A percentile compares a stretch with the other conserved stretches of the same genome.
Conservation (phyloP, 1,140 invertebrate species). For the Oedothorax gibbosus region DNA sequence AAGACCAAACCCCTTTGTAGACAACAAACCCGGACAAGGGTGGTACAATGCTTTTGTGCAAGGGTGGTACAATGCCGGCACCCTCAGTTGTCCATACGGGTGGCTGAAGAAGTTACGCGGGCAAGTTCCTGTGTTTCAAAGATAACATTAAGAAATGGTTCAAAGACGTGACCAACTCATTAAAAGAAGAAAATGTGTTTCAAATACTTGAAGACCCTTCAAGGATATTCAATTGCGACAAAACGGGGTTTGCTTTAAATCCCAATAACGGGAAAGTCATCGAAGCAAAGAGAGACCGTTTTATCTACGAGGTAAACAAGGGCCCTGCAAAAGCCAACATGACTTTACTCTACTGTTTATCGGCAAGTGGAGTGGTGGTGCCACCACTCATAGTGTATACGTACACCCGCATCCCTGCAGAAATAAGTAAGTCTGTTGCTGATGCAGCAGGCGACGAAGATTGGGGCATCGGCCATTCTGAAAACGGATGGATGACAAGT, state of each 20-base stretch:
- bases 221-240: neutral
- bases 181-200: neutral
- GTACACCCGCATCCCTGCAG: neutral
- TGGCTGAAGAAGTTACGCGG: neutral
- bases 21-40: too few species aligned
- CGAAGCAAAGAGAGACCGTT: neutral
- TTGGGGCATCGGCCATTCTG: neutral
- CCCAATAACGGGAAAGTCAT: neutral
- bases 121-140: neutral
- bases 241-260: neutral
- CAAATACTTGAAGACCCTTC: neutral
- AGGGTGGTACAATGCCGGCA: too few species aligned
- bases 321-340: neutral
- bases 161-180: neutral
- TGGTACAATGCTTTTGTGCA: too few species aligned
- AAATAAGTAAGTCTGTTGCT: neutral
- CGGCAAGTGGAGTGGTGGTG: neutral
- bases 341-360: neutral
- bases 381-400: neutral
- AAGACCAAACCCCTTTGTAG: too few species aligned
- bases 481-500: neutral
- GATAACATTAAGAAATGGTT: neutral
- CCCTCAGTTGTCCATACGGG: too few species aligned
- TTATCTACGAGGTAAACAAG: neutral
- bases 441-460: too few species aligned